A percentile compares a stretch with the other conserved stretches of the same genome.
phyloP scores from a whole-genome alignment of 2,113 vertebrate species.

The Vimba vimba region DNA sequence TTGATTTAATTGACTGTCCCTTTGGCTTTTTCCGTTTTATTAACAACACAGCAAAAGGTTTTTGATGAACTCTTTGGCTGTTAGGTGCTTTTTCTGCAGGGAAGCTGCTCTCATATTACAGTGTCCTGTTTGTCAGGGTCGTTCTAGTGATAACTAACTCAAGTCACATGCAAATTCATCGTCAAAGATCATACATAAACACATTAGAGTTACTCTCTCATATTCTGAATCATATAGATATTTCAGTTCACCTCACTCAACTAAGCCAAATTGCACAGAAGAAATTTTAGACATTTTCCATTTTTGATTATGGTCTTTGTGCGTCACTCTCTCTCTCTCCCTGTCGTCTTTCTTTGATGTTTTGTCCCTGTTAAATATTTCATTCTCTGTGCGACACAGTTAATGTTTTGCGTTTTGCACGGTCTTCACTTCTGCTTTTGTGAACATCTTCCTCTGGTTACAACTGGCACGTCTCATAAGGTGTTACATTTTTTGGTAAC shows the following conservation, averaged over 20 bases:
- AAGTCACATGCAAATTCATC: background rate
- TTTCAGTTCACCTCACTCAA: background rate
- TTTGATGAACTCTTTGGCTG: background rate
- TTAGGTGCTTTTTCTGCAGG: background rate
- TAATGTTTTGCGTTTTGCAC: constrained; percentile 35
- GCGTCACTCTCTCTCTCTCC: background rate
- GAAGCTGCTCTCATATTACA: background rate
- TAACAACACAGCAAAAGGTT: background rate
- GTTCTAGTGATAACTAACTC: background rate
- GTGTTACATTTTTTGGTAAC: background rate
- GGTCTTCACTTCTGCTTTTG: background rate
- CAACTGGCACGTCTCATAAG: background rate
- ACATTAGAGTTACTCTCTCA: background rate
- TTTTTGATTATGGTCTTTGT: constrained; percentile 18
- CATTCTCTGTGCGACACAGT: constrained; percentile 15
- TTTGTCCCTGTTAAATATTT: constrained; percentile 47
- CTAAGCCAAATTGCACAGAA: background rate
- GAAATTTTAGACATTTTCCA: background rate
- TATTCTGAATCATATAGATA: background rate
- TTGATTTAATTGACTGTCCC: background rate
- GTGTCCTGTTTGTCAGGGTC: background rate
- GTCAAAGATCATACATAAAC: background rate
- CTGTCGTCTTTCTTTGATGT: constrained; percentile 33
- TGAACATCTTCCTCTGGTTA: constrained; percentile 5
- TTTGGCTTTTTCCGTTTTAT: background rate